phyloP scores from a whole-genome alignment of 2,888 invertebrate species.

The Nymphalis polychloros region DNA sequence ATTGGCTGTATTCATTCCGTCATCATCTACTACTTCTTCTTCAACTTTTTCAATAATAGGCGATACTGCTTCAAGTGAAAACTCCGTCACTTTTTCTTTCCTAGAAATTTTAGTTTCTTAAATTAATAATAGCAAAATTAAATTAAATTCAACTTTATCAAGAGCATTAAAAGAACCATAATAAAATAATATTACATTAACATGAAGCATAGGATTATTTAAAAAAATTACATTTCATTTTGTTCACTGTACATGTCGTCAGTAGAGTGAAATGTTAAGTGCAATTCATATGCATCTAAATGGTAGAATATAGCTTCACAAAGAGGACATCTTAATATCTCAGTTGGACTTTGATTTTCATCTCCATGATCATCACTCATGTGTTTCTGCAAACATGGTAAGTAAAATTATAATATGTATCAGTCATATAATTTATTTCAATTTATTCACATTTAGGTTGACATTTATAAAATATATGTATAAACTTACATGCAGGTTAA shows the following conservation, averaged over 20 bases:
- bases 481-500: constrained; percentile 82
- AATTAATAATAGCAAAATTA: neutral
- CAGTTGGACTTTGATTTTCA: constrained; percentile 79
- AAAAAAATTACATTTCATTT: constrained; percentile 68
- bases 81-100: constrained; percentile 59
- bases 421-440: neutral
- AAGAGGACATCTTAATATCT: constrained; percentile 83
- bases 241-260: constrained; percentile 83
- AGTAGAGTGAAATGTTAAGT: constrained; percentile 82
- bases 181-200: too few species aligned
- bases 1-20: constrained; percentile 14
- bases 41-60: constrained; percentile 69
- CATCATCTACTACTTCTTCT: constrained; percentile 31
- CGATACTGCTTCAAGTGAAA: constrained; percentile 72
- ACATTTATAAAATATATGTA: neutral
- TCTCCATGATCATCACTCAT: constrained; percentile 76
- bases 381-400: constrained; percentile 72
- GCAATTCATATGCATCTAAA: constrained; percentile 84
- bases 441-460: neutral
- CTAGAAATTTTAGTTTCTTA: constrained; percentile 47
- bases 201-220: neutral
- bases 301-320: constrained; percentile 85
- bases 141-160: neutral
- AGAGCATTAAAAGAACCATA: neutral
- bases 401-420: neutral